A percentile compares a stretch with the other conserved stretches of the same genome.
Conservation (phyloP, 92 coral and sea anemone species). For the Epizoanthus stellaris region DNA sequence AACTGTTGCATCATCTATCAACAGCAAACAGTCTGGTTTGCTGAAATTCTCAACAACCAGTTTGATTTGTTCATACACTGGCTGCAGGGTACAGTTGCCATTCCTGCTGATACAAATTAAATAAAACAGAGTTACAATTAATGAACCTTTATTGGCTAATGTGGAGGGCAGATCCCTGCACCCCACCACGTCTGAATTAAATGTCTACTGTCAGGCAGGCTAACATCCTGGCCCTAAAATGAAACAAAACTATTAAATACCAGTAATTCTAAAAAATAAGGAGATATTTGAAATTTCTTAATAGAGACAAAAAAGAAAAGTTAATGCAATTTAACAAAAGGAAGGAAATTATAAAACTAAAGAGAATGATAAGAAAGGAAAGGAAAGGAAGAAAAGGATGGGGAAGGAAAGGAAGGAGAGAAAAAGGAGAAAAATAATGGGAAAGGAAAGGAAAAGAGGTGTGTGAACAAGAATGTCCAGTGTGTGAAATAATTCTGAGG, state of each 20-base stretch:
- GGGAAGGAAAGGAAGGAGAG: not conserved
- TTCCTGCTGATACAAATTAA: conserved; percentile 49
- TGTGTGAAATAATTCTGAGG: too few relatives aligned
- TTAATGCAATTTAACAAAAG: not conserved
- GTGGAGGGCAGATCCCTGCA: too few relatives aligned
- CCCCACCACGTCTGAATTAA: too few relatives aligned
- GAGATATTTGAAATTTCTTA: too few relatives aligned
- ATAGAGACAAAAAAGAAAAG: too few relatives aligned
- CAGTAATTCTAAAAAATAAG: not conserved
- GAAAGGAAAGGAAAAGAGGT: too few relatives aligned
- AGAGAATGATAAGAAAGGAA: too few relatives aligned
- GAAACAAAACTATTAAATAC: not conserved
- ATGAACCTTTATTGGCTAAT: too few relatives aligned
- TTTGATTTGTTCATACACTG: conserved; percentile 68
- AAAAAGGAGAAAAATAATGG: not conserved
- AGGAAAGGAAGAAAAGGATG: not conserved
- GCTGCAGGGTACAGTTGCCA: conserved; percentile 71
- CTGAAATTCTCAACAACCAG: conserved; percentile 47
- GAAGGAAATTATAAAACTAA: not conserved
- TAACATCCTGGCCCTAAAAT: too few relatives aligned
- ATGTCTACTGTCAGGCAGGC: too few relatives aligned
- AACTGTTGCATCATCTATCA: conserved; percentile 80
- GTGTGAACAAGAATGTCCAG: too few relatives aligned
- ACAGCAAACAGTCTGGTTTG: conserved; percentile 71
- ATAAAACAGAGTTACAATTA: not conserved